Evolutionary conservation across 2,797 vertebrate genomes (phyloP).

Genomic region (Lutra lutra): DNA sequence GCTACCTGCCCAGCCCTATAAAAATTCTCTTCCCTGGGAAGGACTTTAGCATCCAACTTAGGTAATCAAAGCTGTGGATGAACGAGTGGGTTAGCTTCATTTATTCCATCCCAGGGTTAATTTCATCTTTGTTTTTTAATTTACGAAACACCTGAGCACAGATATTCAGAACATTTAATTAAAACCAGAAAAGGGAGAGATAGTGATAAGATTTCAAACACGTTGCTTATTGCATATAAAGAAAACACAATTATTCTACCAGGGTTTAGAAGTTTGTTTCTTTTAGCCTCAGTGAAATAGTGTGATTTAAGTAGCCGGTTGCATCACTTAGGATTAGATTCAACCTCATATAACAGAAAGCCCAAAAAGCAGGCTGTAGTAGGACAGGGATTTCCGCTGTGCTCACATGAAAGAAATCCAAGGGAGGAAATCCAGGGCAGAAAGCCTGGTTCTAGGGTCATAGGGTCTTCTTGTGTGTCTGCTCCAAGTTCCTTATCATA

Average conservation of each 20-base stretch:
- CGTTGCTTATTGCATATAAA: background rate
- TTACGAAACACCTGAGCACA: background rate
- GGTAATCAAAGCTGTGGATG: background rate
- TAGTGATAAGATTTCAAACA: background rate
- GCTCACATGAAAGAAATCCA: background rate
- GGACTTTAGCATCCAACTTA: background rate
- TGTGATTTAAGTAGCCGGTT: background rate
- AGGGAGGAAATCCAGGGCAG: background rate
- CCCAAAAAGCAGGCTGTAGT: background rate
- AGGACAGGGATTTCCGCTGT: background rate
- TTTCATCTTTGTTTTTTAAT: background rate
- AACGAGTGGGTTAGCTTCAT: background rate
- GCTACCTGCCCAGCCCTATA: background rate
- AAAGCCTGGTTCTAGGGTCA: background rate
- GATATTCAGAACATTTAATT: background rate
- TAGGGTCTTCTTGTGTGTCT: background rate
- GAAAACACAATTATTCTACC: background rate
- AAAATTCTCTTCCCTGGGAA: background rate
- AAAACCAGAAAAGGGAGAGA: background rate
- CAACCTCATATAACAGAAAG: background rate
- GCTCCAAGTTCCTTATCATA: background rate
- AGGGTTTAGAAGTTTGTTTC: background rate
- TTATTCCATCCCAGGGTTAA: background rate
- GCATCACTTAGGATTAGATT: background rate
- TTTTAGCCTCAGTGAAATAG: background rate